Conservation (phyloP, 2,888 invertebrate genomes). For the Helleia helle region DNA sequence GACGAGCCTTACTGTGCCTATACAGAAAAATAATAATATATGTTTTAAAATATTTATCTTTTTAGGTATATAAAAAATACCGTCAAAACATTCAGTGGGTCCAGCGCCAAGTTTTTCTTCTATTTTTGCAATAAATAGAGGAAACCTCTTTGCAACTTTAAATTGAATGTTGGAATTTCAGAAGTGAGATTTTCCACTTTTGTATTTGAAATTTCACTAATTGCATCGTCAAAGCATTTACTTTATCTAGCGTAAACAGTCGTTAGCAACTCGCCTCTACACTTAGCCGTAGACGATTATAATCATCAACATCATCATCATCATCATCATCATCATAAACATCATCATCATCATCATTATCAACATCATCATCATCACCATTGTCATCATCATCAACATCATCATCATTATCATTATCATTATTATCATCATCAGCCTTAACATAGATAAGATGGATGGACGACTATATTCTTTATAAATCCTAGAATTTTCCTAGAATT, state of each 20-base stretch:
- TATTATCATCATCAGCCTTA: too few relatives aligned
- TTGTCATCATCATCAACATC: too few relatives aligned
- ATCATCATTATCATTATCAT: too few relatives aligned
- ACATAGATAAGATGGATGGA: too few relatives aligned
- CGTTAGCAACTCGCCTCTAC: neutral
- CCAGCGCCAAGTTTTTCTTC: neutral
- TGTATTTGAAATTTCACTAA: slow-evolving; percentile 2
- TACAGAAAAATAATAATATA: too few relatives aligned
- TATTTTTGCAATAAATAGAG: neutral
- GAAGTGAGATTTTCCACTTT: slow-evolving; percentile 1
- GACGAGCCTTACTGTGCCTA: too few relatives aligned
- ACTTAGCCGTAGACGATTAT: neutral
- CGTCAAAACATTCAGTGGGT: neutral
- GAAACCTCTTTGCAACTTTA: neutral
- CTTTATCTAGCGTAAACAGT: slow-evolving; percentile 5
- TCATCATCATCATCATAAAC: too few relatives aligned
- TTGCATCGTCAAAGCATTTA: slow-evolving; percentile 4
- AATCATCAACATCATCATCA: too few relatives aligned
- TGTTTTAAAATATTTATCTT: too few relatives aligned
- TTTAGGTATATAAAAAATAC: neutral
- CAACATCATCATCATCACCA: too few relatives aligned
- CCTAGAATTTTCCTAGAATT: neutral
- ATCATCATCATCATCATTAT: too few relatives aligned
- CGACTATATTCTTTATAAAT: neutral
- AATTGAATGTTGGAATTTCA: neutral